Conservation (phyloP, 2,888 invertebrate species). For the Philopedon plagiatum region DNA sequence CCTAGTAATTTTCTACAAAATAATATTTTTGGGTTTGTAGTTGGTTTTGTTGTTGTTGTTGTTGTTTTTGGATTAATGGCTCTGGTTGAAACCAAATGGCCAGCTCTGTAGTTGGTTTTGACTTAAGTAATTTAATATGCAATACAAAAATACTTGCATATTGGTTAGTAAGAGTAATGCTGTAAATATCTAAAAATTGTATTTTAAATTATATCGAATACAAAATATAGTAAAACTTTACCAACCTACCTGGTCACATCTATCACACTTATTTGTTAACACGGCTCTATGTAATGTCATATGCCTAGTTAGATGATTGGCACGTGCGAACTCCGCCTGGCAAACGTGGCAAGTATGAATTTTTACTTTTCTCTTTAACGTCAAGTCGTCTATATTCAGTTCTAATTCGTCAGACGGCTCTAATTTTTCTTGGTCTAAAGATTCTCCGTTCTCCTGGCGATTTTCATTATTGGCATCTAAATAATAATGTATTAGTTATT, state of each 20-base stretch:
- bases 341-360: constrained; percentile 67
- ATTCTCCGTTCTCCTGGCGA: constrained; percentile 26
- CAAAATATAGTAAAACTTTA: too few relatives aligned
- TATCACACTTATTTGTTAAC: constrained; percentile 66
- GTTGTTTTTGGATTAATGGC: too few relatives aligned
- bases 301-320: constrained; percentile 67
- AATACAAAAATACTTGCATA: too few relatives aligned
- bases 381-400: constrained; percentile 46
- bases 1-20: too few relatives aligned
- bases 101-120: too few relatives aligned
- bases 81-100: too few relatives aligned
- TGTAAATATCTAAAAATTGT: too few relatives aligned
- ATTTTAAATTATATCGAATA: too few relatives aligned
- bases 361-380: constrained; percentile 54
- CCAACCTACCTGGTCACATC: constrained; percentile 63
- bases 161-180: too few relatives aligned
- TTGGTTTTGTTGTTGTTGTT: too few relatives aligned
- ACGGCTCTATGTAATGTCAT: constrained; percentile 67
- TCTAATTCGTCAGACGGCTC: constrained; percentile 28
- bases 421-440: constrained; percentile 14
- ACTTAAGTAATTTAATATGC: too few relatives aligned
- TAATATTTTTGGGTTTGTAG: too few relatives aligned
- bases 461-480: constrained; percentile 19
- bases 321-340: constrained; percentile 63
- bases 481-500: neutral